A percentile compares a stretch with the other conserved stretches of the same genome.
These are phyloP conservation scores for Tursiops truncatus DNA, from an alignment of 2,113 vertebrate genomes.

Conservation along the genomic window DNA sequence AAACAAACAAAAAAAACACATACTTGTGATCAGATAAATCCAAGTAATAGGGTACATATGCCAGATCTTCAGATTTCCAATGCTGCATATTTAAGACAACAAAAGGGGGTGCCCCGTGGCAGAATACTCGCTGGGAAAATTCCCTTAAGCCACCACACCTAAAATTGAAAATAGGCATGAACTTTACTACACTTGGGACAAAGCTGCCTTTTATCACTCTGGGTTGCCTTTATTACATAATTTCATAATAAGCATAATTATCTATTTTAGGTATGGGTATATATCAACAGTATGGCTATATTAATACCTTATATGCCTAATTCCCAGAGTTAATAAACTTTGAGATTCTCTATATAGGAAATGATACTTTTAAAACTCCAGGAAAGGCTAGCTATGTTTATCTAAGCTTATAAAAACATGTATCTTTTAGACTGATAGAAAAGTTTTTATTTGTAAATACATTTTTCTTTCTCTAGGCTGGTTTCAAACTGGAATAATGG, in stretches of 20 bases:
- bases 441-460: not conserved
- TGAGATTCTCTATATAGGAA: not conserved
- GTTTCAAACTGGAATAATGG: slow-evolving; percentile 14
- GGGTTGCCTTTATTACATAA: not conserved
- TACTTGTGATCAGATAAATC: slow-evolving; percentile 91
- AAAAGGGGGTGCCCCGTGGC: slow-evolving; percentile 90
- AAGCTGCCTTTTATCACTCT: not conserved
- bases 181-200: slow-evolving; percentile 1
- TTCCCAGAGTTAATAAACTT: not conserved
- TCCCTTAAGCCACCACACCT: slow-evolving; percentile 91
- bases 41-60: slow-evolving; percentile 91
- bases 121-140: slow-evolving; percentile 90
- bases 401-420: not conserved
- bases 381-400: not conserved
- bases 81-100: slow-evolving; percentile 94
- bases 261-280: not conserved
- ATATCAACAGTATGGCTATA: not conserved
- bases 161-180: slow-evolving; percentile 56
- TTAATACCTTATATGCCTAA: slow-evolving; percentile 27
- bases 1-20: slow-evolving; percentile 49
- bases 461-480: slow-evolving; percentile 10
- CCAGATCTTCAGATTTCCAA: slow-evolving; percentile 92
- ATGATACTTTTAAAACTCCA: slow-evolving; percentile 30
- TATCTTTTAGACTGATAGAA: slow-evolving; percentile 19
- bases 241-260: slow-evolving; percentile 25